Evolutionary conservation across 2,113 vertebrate species (phyloP).

Genomic region (Megaptera novaeangliae): DNA sequence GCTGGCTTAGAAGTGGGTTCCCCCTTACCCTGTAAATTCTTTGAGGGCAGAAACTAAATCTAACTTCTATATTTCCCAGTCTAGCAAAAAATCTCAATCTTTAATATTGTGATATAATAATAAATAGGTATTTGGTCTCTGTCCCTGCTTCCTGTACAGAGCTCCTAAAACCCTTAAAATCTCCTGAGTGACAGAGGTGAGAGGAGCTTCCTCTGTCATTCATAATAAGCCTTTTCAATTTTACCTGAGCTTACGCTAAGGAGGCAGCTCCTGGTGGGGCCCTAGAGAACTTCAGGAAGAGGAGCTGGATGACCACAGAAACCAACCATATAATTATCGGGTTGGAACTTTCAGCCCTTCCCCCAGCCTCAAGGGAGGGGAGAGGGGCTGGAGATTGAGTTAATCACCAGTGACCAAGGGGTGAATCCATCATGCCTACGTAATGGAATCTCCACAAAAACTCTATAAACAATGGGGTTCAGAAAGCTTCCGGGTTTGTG

Average conservation of each 20-base stretch:
- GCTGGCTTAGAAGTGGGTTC: background rate
- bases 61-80: background rate
- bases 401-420: background rate
- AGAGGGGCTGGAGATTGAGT: background rate
- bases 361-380: background rate
- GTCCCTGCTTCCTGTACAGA: background rate
- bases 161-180: background rate
- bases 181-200: background rate
- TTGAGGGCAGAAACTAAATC: background rate
- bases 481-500: no score
- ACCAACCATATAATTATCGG: background rate
- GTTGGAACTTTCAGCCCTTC: no score
- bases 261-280: background rate
- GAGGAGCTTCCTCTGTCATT: background rate
- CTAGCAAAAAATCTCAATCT: background rate
- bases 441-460: background rate
- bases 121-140: background rate
- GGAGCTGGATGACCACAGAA: background rate
- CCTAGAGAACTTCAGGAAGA: background rate
- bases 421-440: background rate
- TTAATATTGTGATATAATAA: background rate
- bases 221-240: background rate
- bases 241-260: background rate
- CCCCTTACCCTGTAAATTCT: background rate
- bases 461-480: background rate